These are phyloP conservation scores for Choristoneura fumiferana DNA, from an alignment of 1,140 invertebrate genomes.

Conservation along the genomic window DNA sequence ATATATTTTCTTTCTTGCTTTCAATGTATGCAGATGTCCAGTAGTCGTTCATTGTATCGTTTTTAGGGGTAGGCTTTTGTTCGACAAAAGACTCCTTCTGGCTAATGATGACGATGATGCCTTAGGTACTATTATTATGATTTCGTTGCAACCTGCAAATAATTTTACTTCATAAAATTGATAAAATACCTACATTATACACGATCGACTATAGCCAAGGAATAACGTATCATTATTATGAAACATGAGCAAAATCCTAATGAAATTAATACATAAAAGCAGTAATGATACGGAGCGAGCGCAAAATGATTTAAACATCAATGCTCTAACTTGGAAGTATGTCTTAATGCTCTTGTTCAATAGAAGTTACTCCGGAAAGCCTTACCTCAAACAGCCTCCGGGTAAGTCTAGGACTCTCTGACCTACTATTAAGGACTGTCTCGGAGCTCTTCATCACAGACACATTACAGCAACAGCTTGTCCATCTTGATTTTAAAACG, in stretches of 20 bases:
- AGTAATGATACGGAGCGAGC: slow-evolving; percentile 3
- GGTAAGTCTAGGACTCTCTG: slow-evolving; percentile 41
- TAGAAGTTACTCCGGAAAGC: slow-evolving; percentile 21
- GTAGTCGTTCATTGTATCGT: too few relatives aligned
- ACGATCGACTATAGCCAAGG: too few relatives aligned
- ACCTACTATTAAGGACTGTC: slow-evolving; percentile 63
- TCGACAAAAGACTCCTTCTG: too few relatives aligned
- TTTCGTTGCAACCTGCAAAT: too few relatives aligned
- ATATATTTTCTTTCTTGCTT: too few relatives aligned
- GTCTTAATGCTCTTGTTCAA: slow-evolving; percentile 18
- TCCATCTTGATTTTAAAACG: neutral
- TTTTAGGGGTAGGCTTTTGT: too few relatives aligned
- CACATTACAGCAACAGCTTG: neutral
- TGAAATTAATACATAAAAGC: slow-evolving; percentile 9
- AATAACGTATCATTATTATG: too few relatives aligned
- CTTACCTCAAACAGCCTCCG: slow-evolving; percentile 32
- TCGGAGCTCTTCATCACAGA: slow-evolving; percentile 40
- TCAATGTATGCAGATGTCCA: too few relatives aligned
- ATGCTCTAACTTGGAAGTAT: slow-evolving; percentile 1
- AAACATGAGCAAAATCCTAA: neutral
- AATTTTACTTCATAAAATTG: too few relatives aligned
- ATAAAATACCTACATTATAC: too few relatives aligned
- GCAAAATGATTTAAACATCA: slow-evolving; percentile 17
- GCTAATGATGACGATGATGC: too few relatives aligned
- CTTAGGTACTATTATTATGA: too few relatives aligned